Base-by-base conservation (phyloP, 2,888 invertebrate genomes). In the Athrips mouffetella region DNA sequence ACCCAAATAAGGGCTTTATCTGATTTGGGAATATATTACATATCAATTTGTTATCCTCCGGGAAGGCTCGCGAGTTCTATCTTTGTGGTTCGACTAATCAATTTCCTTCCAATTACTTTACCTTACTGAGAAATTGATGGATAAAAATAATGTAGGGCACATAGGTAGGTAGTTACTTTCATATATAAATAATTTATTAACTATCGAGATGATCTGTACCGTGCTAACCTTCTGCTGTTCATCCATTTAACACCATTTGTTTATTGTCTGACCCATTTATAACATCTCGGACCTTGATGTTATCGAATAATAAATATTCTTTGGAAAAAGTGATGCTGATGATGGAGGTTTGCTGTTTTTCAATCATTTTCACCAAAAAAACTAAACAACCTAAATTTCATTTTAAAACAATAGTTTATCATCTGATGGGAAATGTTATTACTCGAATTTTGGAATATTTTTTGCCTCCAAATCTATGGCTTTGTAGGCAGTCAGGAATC, bases 221-320 rank as follows among this genome's bases (percentile, higher is more conserved):
- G 48, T 29, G 50, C 45, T 51, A 49, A 57, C 58, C 58, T 59
- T 60, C 40, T 60, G 58, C 47, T 59, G 54, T 50, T 35, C 57
- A 50, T 65, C 63, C 63, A 62, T 70, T 63, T 62, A 58, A 60
- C 62, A 57, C 50, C 60, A 59, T 68, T 70, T 73, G 62, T 74
- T 70, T 73, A 74, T 59, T 59, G 65, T 52, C 54, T 31, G 47
- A 51, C 39, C 56, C 55, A 58, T 69, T 67, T 58, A 49, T 47
- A 49, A 59, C 60, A 67, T 69, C 62, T 66, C 57, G 54, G 50
- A 53, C 59, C 63, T 67, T 63, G 62, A 65, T 54, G 54, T 60
- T 63, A 59, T 58, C 64, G 49, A 47, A 51, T 58, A 61, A 58
- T 58, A n/a, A n/a, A n/a, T n/a, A n/a, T n/a, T n/a, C n/a, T n/a